Conservation (phyloP, 2,888 invertebrate genomes). For the Eucera pruinosa region DNA sequence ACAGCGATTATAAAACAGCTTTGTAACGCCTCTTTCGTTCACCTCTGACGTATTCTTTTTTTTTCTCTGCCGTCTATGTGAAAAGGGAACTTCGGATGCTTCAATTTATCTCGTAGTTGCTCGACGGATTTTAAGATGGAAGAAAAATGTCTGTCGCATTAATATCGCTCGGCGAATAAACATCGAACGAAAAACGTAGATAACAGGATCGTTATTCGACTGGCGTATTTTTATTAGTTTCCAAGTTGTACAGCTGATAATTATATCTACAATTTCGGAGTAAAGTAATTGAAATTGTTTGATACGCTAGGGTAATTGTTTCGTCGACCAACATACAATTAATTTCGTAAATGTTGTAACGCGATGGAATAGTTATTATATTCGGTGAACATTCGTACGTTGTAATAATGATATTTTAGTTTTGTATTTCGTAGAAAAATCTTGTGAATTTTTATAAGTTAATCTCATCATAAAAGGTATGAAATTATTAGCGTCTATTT, state of each 20-base stretch:
- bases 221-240: background rate
- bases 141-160: slow-evolving; percentile 1
- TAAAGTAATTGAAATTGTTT: background rate
- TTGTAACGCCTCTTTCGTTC: slow-evolving; percentile 35
- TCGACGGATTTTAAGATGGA: background rate
- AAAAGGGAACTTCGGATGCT: background rate
- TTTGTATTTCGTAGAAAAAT: too few species aligned
- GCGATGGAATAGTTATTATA: background rate
- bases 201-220: slow-evolving; percentile 15
- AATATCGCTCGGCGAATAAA: background rate
- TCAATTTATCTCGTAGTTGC: background rate
- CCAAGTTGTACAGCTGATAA: background rate
- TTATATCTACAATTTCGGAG: background rate
- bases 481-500: too few species aligned
- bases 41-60: slow-evolving; percentile 22
- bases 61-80: background rate
- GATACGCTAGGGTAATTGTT: background rate
- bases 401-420: background rate
- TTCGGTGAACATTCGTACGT: background rate
- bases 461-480: too few species aligned
- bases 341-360: background rate
- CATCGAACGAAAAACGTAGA: slow-evolving; percentile 9
- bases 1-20: slow-evolving; percentile 50
- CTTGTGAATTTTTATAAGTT: too few species aligned
- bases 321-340: background rate